phyloP scores from a whole-genome alignment of 2,113 vertebrate species.

The Mormyrus iriodes region DNA sequence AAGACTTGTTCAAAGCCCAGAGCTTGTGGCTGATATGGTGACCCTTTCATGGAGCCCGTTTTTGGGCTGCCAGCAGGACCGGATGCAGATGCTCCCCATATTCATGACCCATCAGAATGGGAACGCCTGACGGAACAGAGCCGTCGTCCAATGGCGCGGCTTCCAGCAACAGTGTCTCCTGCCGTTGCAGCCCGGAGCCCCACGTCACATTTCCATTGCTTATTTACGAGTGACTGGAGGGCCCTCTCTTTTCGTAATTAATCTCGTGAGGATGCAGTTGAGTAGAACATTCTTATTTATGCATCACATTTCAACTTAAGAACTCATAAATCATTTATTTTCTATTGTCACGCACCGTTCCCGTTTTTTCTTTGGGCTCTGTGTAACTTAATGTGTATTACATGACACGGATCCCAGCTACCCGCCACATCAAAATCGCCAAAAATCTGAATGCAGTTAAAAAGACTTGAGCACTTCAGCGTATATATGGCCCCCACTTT shows the following conservation, averaged over 20 bases:
- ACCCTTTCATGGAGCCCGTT: not conserved
- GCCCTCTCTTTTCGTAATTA: conserved; percentile 5
- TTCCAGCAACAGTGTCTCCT: not conserved
- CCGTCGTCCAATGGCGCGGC: not conserved
- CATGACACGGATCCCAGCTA: not conserved
- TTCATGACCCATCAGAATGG: not conserved
- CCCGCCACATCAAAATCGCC: not conserved
- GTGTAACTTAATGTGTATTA: not conserved
- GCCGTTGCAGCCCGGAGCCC: not conserved
- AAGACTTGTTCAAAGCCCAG: not conserved
- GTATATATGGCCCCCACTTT: not conserved
- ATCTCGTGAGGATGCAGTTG: not conserved
- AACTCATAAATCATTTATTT: not conserved
- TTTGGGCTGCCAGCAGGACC: not conserved
- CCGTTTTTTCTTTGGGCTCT: not conserved
- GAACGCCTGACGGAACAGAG: not conserved
- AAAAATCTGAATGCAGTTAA: not conserved
- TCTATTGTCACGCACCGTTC: not conserved
- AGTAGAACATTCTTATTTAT: not conserved
- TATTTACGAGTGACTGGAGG: not conserved
- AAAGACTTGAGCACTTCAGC: not conserved
- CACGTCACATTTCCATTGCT: not conserved
- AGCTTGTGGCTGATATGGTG: not conserved
- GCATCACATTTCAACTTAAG: conserved; percentile 5
- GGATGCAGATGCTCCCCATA: not conserved